A percentile compares a stretch with the other conserved stretches of the same genome.
These are phyloP conservation scores for Drosophila percnosoma DNA, from an alignment of 2,888 invertebrate species.

Conservation along the genomic window DNA sequence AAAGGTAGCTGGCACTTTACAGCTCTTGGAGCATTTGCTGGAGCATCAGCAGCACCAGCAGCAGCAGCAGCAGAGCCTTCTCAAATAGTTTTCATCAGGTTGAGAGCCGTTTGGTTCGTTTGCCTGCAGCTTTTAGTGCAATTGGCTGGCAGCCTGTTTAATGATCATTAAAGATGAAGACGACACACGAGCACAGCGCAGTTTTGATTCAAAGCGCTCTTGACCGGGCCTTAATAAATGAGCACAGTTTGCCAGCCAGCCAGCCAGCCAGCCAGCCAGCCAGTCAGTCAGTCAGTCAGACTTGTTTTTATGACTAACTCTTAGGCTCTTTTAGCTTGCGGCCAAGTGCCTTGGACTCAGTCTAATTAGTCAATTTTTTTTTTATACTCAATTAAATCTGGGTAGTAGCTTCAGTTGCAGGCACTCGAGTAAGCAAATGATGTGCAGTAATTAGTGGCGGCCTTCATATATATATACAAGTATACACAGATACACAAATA, in stretches of 20 bases:
- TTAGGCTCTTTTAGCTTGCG: conserved; percentile 66
- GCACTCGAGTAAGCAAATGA: conserved; percentile 79
- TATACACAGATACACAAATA: conserved; percentile 13
- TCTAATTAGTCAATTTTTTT: conserved; percentile 78
- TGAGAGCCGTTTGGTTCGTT: conserved; percentile 53
- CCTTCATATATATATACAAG: conserved; percentile 28
- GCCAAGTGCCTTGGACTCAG: conserved; percentile 76
- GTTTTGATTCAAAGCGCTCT: conserved; percentile 79
- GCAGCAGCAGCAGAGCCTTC: conserved; percentile 32
- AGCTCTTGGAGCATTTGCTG: conserved; percentile 54
- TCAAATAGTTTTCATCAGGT: conserved; percentile 80
- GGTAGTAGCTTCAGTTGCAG: conserved; percentile 53
- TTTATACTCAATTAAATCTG: conserved; percentile 79
- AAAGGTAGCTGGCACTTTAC: conserved; percentile 70
- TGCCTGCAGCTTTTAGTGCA: conserved; percentile 78
- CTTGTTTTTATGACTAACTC: conserved; percentile 65
- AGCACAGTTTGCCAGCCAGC: conserved; percentile 63
- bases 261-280: not conserved
- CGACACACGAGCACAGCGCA: conserved; percentile 66
- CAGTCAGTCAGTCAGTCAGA: conserved; percentile 34
- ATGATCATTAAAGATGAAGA: conserved; percentile 79
- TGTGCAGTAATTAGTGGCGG: conserved; percentile 79
- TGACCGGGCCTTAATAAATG: conserved; percentile 79
- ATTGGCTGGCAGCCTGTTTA: conserved; percentile 78
- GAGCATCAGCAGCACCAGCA: conserved; percentile 5